Evolutionary conservation across 2,888 invertebrate genomes (phyloP), one percentile per base, ranked within the genome.

Genomic region (Lasius fuliginosus): DNA sequence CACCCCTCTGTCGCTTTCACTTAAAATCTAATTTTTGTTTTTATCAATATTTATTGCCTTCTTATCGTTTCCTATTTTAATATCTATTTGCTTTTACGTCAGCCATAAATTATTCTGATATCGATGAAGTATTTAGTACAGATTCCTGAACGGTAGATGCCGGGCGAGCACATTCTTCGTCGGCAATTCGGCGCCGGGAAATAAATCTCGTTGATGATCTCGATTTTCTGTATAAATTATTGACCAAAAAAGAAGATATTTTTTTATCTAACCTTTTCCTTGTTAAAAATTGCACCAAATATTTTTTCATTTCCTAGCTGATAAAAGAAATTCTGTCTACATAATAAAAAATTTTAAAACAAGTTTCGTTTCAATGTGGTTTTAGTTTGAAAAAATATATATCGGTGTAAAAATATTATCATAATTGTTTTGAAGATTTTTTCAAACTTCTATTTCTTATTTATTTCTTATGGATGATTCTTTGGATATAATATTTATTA

Each of bases 51-150:
- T 73, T 40, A 33, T 30, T 58, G 18, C n/a, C n/a, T n/a, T 18
- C 27, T 58, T 73, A 12, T 40, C 18, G 33, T 46, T 27, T 73
- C 12, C 56, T 46, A 33, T 75, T 75, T 36, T n/a, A 42, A 9
- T 11, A 62, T 42, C 33, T 65, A 86, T 82, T 77, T 86, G 15
- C 40, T 84, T 82, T 85, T 76, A 68, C 53, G 60, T 49, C 3
- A 4, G 5, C 62, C 36, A 23, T 83, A 85, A 77, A 58, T 40
- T 56, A 58, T 58, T 58, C 53, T 56, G 69, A 62, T 74, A 67
- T 82, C 42, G 42, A 56, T 76, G 46, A 40, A 67, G 56, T 58
- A 64, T 58, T 40, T 56, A 71, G 42, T 33, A n/a, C 58, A 60
- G 53, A 84, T 56, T 49, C 36, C 11, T 60, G 42, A 62, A 62